Evolutionary conservation across 2,888 invertebrate species (phyloP).

Genomic region (Eremobia ochroleuca): DNA sequence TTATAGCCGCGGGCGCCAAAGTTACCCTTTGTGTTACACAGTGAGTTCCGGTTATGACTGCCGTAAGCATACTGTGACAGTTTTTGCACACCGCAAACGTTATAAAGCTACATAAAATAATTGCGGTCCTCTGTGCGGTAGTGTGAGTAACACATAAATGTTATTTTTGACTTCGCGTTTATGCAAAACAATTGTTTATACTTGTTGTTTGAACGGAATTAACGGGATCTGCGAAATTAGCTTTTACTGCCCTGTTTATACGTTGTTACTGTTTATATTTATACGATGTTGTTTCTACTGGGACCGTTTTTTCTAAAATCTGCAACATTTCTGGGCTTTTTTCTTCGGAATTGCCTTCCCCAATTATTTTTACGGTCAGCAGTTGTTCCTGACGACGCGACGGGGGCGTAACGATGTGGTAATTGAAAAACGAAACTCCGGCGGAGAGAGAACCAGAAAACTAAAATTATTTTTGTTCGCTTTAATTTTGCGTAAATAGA

Average conservation of each 20-base stretch:
- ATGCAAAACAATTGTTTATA: constrained; percentile 72
- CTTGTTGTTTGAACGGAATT: constrained; percentile 67
- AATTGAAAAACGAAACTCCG: constrained; percentile 55
- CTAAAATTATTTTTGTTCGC: constrained; percentile 29
- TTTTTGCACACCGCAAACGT: constrained; percentile 67
- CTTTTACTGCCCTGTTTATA: constrained; percentile 63
- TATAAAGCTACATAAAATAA: constrained; percentile 57
- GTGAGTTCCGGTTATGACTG: constrained; percentile 69
- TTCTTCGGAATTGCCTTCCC: constrained; percentile 41
- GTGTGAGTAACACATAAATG: constrained; percentile 73
- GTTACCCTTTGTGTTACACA: constrained; percentile 74
- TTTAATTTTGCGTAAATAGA: constrained; percentile 20
- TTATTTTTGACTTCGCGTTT: constrained; percentile 67
- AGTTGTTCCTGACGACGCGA: constrained; percentile 45
- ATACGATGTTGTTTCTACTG: constrained; percentile 49
- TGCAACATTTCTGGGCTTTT: constrained; percentile 35
- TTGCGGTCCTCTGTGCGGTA: constrained; percentile 58
- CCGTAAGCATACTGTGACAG: constrained; percentile 70
- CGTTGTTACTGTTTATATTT: no score
- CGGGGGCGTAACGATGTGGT: constrained; percentile 46
- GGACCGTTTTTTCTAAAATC: constrained; percentile 47
- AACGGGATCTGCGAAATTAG: constrained; percentile 65
- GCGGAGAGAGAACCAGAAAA: constrained; percentile 26
- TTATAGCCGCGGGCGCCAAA: constrained; percentile 74
- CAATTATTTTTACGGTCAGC: constrained; percentile 61